Base-by-base conservation (phyloP, 1,140 invertebrate species). In the Araneus ventricosus region DNA sequence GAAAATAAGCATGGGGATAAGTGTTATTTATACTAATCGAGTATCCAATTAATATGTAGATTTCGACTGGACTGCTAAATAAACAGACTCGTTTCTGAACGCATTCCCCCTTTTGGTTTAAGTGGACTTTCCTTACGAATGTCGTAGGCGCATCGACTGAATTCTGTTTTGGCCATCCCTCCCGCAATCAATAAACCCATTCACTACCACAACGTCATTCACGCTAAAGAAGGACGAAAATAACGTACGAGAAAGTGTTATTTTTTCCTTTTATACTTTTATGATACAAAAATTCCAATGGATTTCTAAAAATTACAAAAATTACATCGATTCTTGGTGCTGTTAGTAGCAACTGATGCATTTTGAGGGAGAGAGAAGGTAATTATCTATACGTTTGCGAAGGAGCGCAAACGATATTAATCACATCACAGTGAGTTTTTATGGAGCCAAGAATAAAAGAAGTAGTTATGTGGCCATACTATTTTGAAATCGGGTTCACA, bases 131-230 rank as follows among this genome's bases (percentile, higher is more conserved):
- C 45, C 88, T 90, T 34, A 30, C 34, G 75, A 80, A 41, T 70
- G 67, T 90, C 75, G 75, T 80, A 59, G 75, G 87, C 87, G 61
- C 87, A 87, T 59, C 88, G 70, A 90, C 67, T 80, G 63, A 52
- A 79, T 89, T 89, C 87, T 67, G 88, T 90, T 90, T 30, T 57
- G 41, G 34, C 37, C 63, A 67, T 37, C 87, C 63, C 87, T 80
- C 75, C 79, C 63, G 89, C 75, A 91, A 91, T 91, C 89, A 91
- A 91, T 91, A 91, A 91, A 63, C 89, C 59, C 89, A 91, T 91
- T 91, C 89, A 91, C 89, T 63, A 39, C 45, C 41, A 37, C 80
- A 59, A 45, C 89, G 80, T 91, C 89, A 91, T 91, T 91, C 79
- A 82, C 79, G 45, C n/a, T 84, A 52, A 52, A 52, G 45, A 84